These are phyloP conservation scores for Melanotaenia nigrans DNA, from an alignment of 2,797 vertebrate species.

Conservation along the genomic window DNA sequence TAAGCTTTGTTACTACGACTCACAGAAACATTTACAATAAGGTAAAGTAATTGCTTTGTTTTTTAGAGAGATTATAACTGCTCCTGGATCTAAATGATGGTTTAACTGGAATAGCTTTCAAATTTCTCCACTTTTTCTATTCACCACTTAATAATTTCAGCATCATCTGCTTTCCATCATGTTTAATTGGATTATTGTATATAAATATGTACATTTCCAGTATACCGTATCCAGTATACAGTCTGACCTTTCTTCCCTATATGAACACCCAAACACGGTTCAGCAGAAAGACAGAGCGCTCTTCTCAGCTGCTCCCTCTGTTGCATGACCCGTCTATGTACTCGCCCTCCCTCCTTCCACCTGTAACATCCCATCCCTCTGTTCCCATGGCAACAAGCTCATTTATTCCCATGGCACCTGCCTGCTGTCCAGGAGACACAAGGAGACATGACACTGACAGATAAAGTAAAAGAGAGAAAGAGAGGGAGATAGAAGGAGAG, in stretches of 20 bases:
- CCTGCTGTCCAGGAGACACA: constrained; percentile 76
- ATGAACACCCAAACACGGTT: constrained; percentile 15
- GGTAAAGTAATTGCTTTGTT: neutral
- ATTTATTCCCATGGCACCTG: constrained; percentile 72
- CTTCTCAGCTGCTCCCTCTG: constrained; percentile 22
- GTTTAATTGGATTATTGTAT: neutral
- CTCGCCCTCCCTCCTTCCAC: constrained; percentile 17
- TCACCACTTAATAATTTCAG: neutral
- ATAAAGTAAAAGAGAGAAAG: constrained; percentile 63
- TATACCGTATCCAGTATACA: too few relatives aligned
- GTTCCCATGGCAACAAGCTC: constrained; percentile 74
- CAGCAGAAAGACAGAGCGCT: constrained; percentile 11
- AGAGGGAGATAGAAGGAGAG: constrained; percentile 28
- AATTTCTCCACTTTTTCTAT: neutral
- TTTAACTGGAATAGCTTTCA: neutral
- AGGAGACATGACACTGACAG: constrained; percentile 67
- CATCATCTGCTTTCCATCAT: neutral
- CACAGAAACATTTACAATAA: neutral
- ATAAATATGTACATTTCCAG: constrained; percentile 13
- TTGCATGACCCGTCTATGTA: constrained; percentile 54
- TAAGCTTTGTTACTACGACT: neutral
- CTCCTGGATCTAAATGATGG: neutral
- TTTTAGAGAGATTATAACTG: neutral
- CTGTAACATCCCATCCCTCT: constrained; percentile 45
- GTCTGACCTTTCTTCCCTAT: constrained; percentile 24